Evolutionary conservation across 2,888 invertebrate genomes (phyloP).

Genomic region (Cryptocephalus primarius): DNA sequence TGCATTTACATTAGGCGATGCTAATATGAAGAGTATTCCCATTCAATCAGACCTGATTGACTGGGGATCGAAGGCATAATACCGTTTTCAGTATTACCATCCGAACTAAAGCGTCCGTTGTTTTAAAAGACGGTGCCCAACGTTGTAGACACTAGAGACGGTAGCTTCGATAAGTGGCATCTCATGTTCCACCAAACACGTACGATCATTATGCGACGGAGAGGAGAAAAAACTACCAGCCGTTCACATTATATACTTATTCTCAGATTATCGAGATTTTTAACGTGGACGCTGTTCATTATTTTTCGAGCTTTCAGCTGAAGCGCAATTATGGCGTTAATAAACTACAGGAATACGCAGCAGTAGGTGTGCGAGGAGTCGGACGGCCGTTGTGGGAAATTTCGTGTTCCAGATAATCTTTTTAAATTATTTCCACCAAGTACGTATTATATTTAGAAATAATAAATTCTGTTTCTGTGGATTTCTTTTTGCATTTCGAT

Average conservation of each 20-base stretch:
- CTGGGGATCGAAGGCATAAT: too few species aligned
- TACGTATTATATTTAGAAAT: too few species aligned
- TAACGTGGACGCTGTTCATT: neutral
- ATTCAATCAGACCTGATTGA: too few species aligned
- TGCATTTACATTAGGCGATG: too few species aligned
- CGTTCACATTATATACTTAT: constrained; percentile 13
- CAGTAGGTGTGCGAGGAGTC: neutral
- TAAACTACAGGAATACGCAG: neutral
- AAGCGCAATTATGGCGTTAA: neutral
- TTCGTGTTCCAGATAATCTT: too few species aligned
- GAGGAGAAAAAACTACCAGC: constrained; percentile 18
- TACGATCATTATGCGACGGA: constrained; percentile 28
- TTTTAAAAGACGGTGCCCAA: constrained; percentile 9
- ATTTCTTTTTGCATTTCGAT: too few species aligned
- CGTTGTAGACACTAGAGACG: constrained; percentile 17
- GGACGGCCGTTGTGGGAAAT: too few species aligned
- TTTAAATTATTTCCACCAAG: too few species aligned
- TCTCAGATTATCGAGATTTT: constrained; percentile 2
- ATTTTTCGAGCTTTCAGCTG: neutral
- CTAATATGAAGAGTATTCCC: too few species aligned
- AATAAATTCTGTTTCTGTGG: too few species aligned
- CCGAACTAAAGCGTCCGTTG: neutral
- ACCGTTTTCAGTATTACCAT: too few species aligned
- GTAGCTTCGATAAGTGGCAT: constrained; percentile 33
- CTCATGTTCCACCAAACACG: constrained; percentile 31